Conservation (phyloP, 35 echinoderm and acorn worm genomes). For the Ophioderma brevispina region DNA sequence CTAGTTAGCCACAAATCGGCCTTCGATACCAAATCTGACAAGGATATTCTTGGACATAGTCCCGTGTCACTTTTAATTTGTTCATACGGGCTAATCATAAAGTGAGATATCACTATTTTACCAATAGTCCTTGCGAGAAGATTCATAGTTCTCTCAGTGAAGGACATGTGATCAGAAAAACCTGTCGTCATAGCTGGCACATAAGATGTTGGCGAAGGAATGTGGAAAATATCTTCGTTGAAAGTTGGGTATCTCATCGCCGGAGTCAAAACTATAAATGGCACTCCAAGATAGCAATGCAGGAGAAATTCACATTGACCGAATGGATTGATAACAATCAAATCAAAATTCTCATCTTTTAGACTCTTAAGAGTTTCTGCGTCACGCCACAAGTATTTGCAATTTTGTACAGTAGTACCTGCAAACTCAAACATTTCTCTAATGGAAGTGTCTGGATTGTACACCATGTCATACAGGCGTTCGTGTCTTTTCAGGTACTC, state of each 20-base stretch:
- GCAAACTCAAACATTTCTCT: neutral
- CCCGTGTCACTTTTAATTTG: neutral
- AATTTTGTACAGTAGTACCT: neutral
- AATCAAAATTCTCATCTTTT: conserved; percentile 6
- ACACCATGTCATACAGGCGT: neutral
- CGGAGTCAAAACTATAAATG: conserved; percentile 14
- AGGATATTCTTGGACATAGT: neutral
- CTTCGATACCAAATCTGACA: neutral
- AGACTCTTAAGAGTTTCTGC: neutral
- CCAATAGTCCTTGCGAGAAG: neutral
- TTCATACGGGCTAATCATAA: neutral
- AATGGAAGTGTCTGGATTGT: neutral
- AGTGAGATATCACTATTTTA: neutral
- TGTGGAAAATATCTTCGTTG: conserved; percentile 3
- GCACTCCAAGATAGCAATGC: conserved; percentile 13
- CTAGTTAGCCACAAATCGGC: conserved; percentile 41
- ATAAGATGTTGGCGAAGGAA: conserved; percentile 19
- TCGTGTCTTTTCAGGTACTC: neutral
- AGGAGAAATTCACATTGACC: neutral
- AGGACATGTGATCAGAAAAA: conserved; percentile 14
- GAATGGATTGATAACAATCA: conserved; percentile 4
- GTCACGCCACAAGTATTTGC: conserved; percentile 4
- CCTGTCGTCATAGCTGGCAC: conserved; percentile 8
- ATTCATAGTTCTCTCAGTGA: conserved; percentile 8
- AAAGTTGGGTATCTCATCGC: neutral